A percentile compares a stretch with the other conserved stretches of the same genome.
Conservation (phyloP, 2,113 vertebrate species). For the Columba livia region DNA sequence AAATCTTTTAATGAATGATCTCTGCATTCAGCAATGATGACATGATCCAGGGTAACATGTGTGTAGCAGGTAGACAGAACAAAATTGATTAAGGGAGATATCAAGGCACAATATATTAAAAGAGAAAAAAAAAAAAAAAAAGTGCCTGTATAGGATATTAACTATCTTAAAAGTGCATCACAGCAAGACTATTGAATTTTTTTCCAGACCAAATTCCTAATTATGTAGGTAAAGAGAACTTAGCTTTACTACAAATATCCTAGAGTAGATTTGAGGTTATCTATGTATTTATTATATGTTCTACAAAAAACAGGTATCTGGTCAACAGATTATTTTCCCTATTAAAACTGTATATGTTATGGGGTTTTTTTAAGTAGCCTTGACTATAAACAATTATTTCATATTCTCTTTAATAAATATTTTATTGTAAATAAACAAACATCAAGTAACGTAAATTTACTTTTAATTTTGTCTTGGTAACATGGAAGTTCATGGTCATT, state of each 20-base stretch:
- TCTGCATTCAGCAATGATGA: neutral
- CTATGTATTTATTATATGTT: neutral
- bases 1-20: neutral
- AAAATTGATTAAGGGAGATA: neutral
- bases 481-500: neutral
- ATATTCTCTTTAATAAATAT: neutral
- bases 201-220: neutral
- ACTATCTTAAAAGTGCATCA: neutral
- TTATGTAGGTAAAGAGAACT: neutral
- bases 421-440: neutral
- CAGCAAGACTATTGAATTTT: neutral
- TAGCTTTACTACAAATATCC: neutral
- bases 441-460: neutral
- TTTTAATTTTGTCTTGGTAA: neutral
- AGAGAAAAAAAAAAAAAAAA: neutral
- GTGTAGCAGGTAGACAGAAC: neutral
- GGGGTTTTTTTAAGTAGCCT: accelerated
- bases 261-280: neutral
- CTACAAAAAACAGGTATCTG: neutral
- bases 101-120: neutral
- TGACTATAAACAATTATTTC: neutral
- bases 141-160: neutral
- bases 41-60: neutral
- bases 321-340: neutral
- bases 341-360: neutral